phyloP scores from a whole-genome alignment of 1,140 invertebrate genomes.

The Drosophila tsacasi region DNA sequence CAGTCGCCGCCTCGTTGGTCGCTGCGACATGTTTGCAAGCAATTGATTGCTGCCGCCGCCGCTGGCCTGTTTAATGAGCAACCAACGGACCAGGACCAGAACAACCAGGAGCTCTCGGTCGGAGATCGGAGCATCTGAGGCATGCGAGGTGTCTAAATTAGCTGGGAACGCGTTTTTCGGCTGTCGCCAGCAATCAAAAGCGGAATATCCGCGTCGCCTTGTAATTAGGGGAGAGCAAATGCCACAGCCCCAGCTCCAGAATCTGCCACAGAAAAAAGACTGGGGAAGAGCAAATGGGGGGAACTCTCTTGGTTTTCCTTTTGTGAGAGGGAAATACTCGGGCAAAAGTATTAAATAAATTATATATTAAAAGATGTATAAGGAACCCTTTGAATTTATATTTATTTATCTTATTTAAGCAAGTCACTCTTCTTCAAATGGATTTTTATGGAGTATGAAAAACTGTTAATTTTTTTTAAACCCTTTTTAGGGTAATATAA shows the following conservation, averaged over 20 bases:
- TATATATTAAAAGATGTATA: background rate
- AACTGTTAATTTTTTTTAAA: too few relatives aligned
- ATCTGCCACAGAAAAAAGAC: background rate
- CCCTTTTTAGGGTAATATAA: too few relatives aligned
- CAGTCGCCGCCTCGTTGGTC: background rate
- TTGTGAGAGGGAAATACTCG: background rate
- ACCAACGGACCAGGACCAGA: constrained; percentile 5
- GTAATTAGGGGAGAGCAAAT: constrained; percentile 72
- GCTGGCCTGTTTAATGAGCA: constrained; percentile 64
- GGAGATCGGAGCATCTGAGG: constrained; percentile 50
- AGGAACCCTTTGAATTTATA: background rate
- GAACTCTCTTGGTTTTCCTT: background rate
- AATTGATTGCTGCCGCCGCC: constrained; percentile 63
- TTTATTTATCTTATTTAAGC: too few relatives aligned
- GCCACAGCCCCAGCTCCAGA: constrained; percentile 27
- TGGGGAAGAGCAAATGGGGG: background rate
- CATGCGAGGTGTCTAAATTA: constrained; percentile 84
- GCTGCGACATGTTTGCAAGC: constrained; percentile 63
- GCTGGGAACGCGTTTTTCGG: constrained; percentile 81
- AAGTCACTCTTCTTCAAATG: too few relatives aligned
- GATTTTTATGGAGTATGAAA: too few relatives aligned
- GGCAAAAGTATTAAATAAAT: background rate
- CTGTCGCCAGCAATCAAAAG: constrained; percentile 74
- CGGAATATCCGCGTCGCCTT: constrained; percentile 57
- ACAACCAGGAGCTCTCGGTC: constrained; percentile 6